phyloP scores from a whole-genome alignment of 2,113 vertebrate species.

The Xiphophorus hellerii region DNA sequence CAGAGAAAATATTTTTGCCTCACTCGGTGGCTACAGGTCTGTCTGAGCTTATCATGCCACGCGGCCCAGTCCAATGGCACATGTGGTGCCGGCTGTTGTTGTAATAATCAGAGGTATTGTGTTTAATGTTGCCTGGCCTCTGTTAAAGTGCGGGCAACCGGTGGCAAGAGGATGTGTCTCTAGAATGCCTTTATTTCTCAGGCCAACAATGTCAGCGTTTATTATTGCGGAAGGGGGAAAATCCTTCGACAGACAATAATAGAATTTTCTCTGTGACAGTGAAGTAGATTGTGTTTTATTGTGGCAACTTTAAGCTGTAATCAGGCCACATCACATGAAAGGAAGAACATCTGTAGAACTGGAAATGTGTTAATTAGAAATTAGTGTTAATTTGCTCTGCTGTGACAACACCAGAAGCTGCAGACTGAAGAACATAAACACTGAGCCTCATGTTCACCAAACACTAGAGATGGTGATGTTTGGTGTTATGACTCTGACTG shows the following conservation, averaged over 20 bases:
- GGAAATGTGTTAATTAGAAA: conserved; percentile 41
- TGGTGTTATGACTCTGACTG: no score
- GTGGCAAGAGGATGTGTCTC: conserved; percentile 9
- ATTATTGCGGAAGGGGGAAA: conserved; percentile 4
- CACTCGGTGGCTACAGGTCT: conserved; percentile 66
- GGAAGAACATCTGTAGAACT: conserved; percentile 9
- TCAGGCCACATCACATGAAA: conserved; percentile 21
- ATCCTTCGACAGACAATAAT: not conserved
- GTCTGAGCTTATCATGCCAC: conserved; percentile 40
- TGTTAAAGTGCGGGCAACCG: conserved; percentile 42
- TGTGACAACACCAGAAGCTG: conserved; percentile 46
- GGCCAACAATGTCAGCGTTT: conserved; percentile 14
- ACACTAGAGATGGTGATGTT: no score
- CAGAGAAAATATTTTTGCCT: conserved; percentile 78
- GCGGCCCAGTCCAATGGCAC: conserved; percentile 41
- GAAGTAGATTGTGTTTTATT: not conserved
- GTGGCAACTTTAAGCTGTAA: conserved; percentile 10
- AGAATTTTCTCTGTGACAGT: not conserved
- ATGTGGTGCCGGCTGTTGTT: conserved; percentile 62
- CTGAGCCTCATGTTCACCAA: no score
- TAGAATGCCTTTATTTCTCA: not conserved
- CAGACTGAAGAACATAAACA: no score
- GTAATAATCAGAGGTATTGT: conserved; percentile 68
- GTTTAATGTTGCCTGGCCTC: conserved; percentile 59
- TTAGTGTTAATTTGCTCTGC: conserved; percentile 51